Evolutionary conservation across 2,113 vertebrate species (phyloP).

Genomic region (Pycnonotus jocosus): DNA sequence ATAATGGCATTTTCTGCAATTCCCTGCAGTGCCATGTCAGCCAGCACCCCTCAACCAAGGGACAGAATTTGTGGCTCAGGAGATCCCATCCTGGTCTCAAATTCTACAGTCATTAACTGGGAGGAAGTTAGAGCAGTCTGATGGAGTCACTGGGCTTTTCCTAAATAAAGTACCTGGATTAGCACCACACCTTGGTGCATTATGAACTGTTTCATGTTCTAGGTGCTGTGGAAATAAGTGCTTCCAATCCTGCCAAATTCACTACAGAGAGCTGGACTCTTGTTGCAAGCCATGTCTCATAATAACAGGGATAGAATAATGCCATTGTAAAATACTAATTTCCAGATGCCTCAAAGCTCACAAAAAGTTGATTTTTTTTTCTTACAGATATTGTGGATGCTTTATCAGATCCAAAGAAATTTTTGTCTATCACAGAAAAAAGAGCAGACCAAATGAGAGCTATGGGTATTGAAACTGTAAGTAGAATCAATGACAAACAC

Average conservation of each 20-base stretch:
- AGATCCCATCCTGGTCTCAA: not conserved
- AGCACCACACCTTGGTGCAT: not conserved
- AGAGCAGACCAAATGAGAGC: slow-evolving; percentile 98
- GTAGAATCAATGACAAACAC: not conserved
- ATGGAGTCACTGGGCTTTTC: not conserved
- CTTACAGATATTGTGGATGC: slow-evolving; percentile 93
- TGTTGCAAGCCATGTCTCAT: not conserved
- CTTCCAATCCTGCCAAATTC: not conserved
- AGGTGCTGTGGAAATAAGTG: not conserved
- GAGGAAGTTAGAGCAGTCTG: not conserved
- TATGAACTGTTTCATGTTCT: not conserved
- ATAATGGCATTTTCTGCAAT: not conserved
- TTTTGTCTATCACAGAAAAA: slow-evolving; percentile 96
- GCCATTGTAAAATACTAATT: not conserved
- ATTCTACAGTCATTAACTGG: not conserved
- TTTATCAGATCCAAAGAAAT: slow-evolving; percentile 98
- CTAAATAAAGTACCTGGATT: not conserved
- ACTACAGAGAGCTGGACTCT: not conserved
- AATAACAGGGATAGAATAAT: not conserved
- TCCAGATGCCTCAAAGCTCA: not conserved
- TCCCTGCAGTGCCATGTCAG: not conserved
- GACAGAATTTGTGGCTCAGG: not conserved
- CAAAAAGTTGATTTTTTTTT: not conserved
- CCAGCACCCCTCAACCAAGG: not conserved
- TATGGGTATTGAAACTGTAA: slow-evolving; percentile 95